phyloP scores from a whole-genome alignment of 2,113 vertebrate species.

The Penelope pileata region DNA sequence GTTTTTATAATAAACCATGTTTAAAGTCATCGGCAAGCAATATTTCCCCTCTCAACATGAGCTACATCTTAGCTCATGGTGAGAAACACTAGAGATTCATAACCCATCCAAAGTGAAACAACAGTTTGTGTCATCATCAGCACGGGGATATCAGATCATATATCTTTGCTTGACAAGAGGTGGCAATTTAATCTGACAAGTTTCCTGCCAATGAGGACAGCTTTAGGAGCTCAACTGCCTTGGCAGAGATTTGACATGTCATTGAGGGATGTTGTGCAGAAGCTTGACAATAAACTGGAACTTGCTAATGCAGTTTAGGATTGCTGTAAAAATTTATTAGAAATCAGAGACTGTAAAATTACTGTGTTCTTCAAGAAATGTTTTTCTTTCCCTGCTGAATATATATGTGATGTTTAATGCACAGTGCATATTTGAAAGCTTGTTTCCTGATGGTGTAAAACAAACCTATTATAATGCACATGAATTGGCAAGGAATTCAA shows the following conservation, averaged over 20 bases:
- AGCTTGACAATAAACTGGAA: slow-evolving; percentile 73
- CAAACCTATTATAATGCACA: slow-evolving; percentile 61
- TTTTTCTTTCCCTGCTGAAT: slow-evolving; percentile 74
- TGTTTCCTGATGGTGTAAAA: slow-evolving; percentile 71
- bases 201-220: slow-evolving; percentile 69
- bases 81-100: slow-evolving; percentile 18
- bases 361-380: slow-evolving; percentile 62
- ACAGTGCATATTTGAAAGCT: slow-evolving; percentile 70
- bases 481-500: slow-evolving; percentile 65
- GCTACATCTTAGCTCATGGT: background rate
- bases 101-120: slow-evolving; percentile 26
- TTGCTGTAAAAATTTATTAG: slow-evolving; percentile 80
- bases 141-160: slow-evolving; percentile 50
- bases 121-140: slow-evolving; percentile 46
- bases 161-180: slow-evolving; percentile 73
- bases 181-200: slow-evolving; percentile 79
- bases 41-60: background rate
- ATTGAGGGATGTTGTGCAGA: slow-evolving; percentile 66
- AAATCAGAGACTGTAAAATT: slow-evolving; percentile 80
- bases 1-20: background rate
- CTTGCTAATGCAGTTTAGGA: slow-evolving; percentile 74
- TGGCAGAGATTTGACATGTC: slow-evolving; percentile 69
- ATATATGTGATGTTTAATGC: slow-evolving; percentile 71
- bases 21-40: slow-evolving; percentile 8
- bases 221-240: slow-evolving; percentile 67